Percentiles rank a stretch among this genome's conserved stretches.
Conservation (phyloP, 2,888 invertebrate species). For the Mythimna pallens region DNA sequence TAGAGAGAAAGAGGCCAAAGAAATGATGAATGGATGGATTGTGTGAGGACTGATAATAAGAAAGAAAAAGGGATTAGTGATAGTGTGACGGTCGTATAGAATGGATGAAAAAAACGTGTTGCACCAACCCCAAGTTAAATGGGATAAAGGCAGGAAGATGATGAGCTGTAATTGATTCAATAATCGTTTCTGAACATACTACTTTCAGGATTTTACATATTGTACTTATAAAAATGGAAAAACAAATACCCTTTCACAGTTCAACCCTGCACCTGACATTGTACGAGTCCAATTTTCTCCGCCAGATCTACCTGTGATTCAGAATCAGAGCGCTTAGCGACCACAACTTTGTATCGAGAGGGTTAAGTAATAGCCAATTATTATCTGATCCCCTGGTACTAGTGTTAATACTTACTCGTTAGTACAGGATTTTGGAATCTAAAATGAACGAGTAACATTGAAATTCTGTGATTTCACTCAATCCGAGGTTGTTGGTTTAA, state of each 20-base stretch:
- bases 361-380: constrained; percentile 59
- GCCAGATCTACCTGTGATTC: constrained; percentile 58
- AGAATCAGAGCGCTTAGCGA: constrained; percentile 46
- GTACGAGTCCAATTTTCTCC: constrained; percentile 36
- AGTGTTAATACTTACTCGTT: constrained; percentile 3
- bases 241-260: neutral
- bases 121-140: too few relatives aligned
- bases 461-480: constrained; percentile 12
- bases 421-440: constrained; percentile 20
- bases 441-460: constrained; percentile 15
- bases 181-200: too few relatives aligned
- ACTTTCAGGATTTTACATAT: too few relatives aligned
- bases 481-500: neutral
- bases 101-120: too few relatives aligned
- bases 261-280: constrained; percentile 48
- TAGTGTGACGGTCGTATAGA: too few relatives aligned
- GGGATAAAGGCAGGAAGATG: too few relatives aligned
- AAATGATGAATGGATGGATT: too few relatives aligned
- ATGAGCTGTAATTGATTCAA: too few relatives aligned
- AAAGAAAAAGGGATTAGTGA: too few relatives aligned
- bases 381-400: constrained; percentile 44
- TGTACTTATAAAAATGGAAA: too few relatives aligned
- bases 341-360: constrained; percentile 50
- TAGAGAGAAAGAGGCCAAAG: too few relatives aligned
- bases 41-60: too few relatives aligned